Conservation (phyloP, 1,140 invertebrate species). For the Battus philenor region DNA sequence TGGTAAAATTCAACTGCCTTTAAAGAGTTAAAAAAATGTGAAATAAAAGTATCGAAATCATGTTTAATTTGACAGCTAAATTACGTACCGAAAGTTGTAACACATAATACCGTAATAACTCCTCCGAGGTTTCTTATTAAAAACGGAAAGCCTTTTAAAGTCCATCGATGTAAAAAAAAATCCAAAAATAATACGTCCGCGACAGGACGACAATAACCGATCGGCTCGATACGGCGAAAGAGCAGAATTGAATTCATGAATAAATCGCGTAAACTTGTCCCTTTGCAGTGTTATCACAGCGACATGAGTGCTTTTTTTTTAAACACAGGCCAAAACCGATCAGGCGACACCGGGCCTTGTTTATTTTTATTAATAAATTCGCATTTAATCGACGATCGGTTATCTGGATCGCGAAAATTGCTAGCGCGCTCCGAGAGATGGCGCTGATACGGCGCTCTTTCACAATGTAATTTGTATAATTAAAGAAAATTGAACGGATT, state of each 20-base stretch:
- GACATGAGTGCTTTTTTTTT: conserved; percentile 39
- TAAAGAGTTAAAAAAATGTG: too few relatives aligned
- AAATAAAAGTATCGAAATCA: too few relatives aligned
- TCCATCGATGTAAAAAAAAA: too few relatives aligned
- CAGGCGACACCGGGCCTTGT: conserved; percentile 13
- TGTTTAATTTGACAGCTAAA: background rate
- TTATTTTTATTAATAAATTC: conserved; percentile 42
- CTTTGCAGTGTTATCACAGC: conserved; percentile 27
- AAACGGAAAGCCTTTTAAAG: too few relatives aligned
- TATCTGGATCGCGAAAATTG: conserved; percentile 54
- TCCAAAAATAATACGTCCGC: conserved; percentile 5
- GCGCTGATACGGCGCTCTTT: conserved; percentile 41
- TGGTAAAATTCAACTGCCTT: too few relatives aligned
- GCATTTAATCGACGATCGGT: conserved; percentile 42
- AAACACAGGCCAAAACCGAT: conserved; percentile 5
- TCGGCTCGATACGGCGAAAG: conserved; percentile 28
- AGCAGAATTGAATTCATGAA: conserved; percentile 53
- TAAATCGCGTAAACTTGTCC: conserved; percentile 46
- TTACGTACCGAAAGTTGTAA: background rate
- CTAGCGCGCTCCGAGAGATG: conserved; percentile 40
- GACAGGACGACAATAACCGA: conserved; percentile 24
- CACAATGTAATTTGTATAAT: conserved; percentile 67
- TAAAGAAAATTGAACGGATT: conserved; percentile 63
- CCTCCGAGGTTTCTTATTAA: too few relatives aligned
- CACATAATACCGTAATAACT: too few relatives aligned